Evolutionary conservation across 2,113 vertebrate species (phyloP), one percentile per base, ranked within the genome.

Genomic region (Pachypanchax playfairii): DNA sequence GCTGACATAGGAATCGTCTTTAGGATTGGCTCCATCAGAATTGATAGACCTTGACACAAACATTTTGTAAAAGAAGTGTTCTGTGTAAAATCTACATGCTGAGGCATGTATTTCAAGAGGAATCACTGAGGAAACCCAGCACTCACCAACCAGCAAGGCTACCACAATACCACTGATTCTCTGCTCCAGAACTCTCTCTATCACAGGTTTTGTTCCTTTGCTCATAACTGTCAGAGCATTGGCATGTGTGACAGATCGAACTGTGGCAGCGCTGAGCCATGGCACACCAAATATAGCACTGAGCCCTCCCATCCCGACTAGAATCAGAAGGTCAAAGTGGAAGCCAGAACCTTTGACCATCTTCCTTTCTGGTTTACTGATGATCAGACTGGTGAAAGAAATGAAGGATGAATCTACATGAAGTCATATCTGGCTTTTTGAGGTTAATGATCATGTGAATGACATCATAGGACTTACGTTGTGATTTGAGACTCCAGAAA

Each of bases 401-500:
- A 6, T 7, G 20, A 48, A 5, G 14, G 57, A 43, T 20, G 6
- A 42, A 29, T 54, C 35, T 58, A 28, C 49, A 5, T 8, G 2
- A 12, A 21, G 21, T 52, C 18, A 48, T 46, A 14, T 54, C 12
- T 38, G 2, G 8, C 26, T 62, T 33, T 43, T 17, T 38, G 12
- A 12, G 15, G 21, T 14, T 56, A 1, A 15, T 4, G 15, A 2
- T 26, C 48, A 3, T 12, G 3, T 17, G 1, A 28, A 6, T 12
- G 21, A 21, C 14, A 22, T 41, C 7, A 3, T 6, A 25, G 20
- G 11, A 85, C 94, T 93, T 85, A 99, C 97, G 97, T 98, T 69
- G 97, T 98, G 80, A 98, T 99, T 91, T 99, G 97, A 0, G 97
- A 94, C 88, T 99, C 97, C 0, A 99, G 92, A 80, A 99, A 99